These are phyloP conservation scores for Pontoporia blainvillei DNA, from an alignment of 2,113 vertebrate genomes.

Conservation along the genomic window DNA sequence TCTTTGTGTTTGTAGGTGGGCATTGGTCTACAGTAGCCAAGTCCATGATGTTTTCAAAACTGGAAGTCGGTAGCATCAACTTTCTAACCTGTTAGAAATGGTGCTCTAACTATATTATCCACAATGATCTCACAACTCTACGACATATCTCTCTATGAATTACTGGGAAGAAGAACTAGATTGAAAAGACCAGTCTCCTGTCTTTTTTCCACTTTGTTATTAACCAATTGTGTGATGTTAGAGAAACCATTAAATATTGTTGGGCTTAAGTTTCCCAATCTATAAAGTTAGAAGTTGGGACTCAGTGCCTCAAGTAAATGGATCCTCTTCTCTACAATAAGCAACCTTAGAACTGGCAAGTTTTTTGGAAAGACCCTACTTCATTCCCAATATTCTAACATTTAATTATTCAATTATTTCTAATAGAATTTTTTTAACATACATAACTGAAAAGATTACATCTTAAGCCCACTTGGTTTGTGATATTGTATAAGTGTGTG, in stretches of 20 bases:
- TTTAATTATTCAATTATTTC: conserved; percentile 22
- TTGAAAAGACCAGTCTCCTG: no score
- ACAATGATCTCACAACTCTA: fast-evolving
- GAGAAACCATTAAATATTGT: background rate
- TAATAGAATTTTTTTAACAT: background rate
- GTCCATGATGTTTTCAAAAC: background rate
- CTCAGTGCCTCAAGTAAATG: background rate
- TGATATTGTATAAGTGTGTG: background rate
- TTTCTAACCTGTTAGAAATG: background rate
- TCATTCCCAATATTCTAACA: background rate
- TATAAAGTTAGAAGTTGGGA: background rate
- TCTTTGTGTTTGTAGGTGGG: background rate
- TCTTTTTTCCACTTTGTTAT: background rate
- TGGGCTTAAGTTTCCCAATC: background rate
- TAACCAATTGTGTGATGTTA: background rate
- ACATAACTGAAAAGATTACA: background rate
- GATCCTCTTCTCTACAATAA: background rate
- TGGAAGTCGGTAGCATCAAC: background rate
- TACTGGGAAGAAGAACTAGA: background rate
- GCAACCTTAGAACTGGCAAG: background rate
- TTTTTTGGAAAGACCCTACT: background rate
- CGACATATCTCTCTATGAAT: background rate
- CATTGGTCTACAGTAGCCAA: background rate
- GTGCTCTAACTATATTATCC: background rate
- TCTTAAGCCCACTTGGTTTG: background rate